phyloP scores from a whole-genome alignment of 2,797 vertebrate genomes.

The Semotilus atromaculatus region DNA sequence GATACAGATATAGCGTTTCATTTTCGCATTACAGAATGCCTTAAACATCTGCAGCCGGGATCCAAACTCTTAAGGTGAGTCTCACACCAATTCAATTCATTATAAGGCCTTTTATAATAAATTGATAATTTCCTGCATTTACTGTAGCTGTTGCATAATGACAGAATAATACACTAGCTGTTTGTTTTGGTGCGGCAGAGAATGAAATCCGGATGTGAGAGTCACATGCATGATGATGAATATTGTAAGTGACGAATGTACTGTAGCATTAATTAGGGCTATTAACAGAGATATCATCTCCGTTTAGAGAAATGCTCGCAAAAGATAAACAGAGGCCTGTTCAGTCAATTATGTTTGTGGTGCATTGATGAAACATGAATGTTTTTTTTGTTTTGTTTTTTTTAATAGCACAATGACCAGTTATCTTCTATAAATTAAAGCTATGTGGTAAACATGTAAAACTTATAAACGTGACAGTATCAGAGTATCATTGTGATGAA shows the following conservation, averaged over 20 bases:
- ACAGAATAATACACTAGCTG: not conserved
- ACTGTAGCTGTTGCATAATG: not conserved
- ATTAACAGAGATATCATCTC: not conserved
- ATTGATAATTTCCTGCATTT: not conserved
- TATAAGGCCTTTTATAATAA: not conserved
- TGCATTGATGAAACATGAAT: not conserved
- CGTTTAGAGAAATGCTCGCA: not conserved
- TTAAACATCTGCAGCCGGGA: slow-evolving; percentile 14
- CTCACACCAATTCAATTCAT: not conserved
- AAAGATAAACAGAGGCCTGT: not conserved
- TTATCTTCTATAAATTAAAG: not conserved
- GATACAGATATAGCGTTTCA: slow-evolving; percentile 5
- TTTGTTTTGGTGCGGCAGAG: slow-evolving; percentile 57
- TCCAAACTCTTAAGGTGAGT: not conserved
- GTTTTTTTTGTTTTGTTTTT: not conserved
- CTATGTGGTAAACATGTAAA: not conserved
- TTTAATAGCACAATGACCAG: not conserved
- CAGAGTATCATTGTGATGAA: not conserved
- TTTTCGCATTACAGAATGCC: not conserved
- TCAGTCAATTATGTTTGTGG: not conserved
- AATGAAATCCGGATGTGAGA: not conserved
- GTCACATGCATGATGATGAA: not conserved
- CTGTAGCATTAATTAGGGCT: not conserved
- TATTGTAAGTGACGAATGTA: not conserved
- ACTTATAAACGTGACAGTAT: not conserved